Conservation (phyloP, 2,113 vertebrate genomes). For the Centropus unirufus region DNA sequence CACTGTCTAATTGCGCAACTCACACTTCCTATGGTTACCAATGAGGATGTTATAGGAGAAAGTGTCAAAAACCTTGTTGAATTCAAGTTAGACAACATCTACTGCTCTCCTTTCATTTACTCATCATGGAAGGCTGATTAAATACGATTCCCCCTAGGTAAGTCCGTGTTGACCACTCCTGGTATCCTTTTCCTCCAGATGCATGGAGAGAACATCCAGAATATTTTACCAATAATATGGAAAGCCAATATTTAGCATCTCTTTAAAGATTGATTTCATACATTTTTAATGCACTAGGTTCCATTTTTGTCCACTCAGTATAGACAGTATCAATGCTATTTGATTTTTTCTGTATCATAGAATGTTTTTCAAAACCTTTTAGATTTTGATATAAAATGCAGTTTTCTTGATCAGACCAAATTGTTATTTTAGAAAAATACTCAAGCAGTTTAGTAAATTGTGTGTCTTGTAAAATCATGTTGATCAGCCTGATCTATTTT, state of each 20-base stretch:
- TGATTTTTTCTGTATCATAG: background rate
- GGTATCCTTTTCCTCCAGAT: too few species aligned
- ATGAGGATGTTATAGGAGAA: too few species aligned
- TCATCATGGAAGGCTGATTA: too few species aligned
- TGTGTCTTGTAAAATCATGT: background rate
- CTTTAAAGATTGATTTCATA: background rate
- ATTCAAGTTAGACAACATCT: too few species aligned
- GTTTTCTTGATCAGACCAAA: background rate
- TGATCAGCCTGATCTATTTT: background rate
- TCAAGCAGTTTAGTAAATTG: background rate
- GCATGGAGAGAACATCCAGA: too few species aligned
- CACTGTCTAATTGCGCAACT: too few species aligned
- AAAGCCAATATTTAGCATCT: background rate
- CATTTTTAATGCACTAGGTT: background rate
- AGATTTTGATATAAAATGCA: background rate
- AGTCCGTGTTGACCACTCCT: too few species aligned
- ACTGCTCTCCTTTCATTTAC: too few species aligned
- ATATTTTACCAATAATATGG: background rate
- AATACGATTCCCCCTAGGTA: too few species aligned
- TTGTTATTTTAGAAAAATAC: background rate
- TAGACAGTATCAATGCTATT: background rate
- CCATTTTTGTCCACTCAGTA: background rate
- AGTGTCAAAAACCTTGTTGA: too few species aligned
- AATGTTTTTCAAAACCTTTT: background rate
- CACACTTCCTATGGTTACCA: too few species aligned